Evolutionary conservation across 2,797 vertebrate species (phyloP).

Genomic region (Schizothorax lantsangensis): DNA sequence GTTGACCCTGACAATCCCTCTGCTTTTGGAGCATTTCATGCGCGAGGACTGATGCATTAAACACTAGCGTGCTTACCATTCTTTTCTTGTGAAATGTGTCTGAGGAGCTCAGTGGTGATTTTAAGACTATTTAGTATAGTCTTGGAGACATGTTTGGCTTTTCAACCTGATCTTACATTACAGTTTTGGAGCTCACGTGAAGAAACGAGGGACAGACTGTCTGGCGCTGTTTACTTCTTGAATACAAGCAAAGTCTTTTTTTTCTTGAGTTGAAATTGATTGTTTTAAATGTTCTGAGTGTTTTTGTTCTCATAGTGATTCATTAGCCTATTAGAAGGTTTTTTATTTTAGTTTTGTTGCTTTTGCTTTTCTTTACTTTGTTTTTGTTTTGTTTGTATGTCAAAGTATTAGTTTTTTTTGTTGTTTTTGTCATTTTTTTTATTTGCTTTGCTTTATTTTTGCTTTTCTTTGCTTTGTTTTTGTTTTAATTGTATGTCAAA

Average conservation of each 20-base stretch:
- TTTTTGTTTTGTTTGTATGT: no score
- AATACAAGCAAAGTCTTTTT: neutral
- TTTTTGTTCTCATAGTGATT: neutral
- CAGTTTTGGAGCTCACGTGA: constrained; percentile 11
- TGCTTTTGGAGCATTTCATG: constrained; percentile 43
- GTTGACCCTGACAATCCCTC: constrained; percentile 40
- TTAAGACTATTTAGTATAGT: constrained; percentile 16
- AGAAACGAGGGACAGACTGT: constrained; percentile 21
- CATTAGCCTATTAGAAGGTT: neutral
- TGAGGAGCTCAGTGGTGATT: constrained; percentile 34
- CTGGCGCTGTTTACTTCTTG: constrained; percentile 17
- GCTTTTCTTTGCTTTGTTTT: neutral
- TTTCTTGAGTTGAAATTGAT: neutral
- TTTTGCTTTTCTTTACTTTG: neutral
- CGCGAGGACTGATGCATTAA: constrained; percentile 43
- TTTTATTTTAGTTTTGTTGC: neutral
- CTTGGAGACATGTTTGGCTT: constrained; percentile 22
- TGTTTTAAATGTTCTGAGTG: neutral
- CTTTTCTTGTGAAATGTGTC: constrained; percentile 41
- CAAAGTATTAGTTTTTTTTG: neutral
- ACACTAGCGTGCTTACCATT: constrained; percentile 37
- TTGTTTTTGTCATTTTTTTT: no score
- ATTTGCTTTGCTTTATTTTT: neutral
- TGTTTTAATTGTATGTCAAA: no score
- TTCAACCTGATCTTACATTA: constrained; percentile 23